Evolutionary conservation across 2,888 invertebrate genomes (phyloP).

Genomic region (Sesia bembeciformis): DNA sequence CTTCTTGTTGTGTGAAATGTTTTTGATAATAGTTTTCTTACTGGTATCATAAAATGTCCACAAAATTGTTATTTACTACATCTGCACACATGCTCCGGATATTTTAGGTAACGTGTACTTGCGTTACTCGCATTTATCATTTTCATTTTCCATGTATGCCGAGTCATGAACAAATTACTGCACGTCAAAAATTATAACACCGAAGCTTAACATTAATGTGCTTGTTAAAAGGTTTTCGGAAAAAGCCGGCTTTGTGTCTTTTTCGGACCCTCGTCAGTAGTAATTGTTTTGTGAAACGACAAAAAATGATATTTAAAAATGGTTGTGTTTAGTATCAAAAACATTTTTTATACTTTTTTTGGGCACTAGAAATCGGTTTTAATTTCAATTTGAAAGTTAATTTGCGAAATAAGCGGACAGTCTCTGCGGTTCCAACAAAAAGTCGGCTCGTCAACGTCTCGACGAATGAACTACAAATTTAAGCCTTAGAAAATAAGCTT

Average conservation of each 20-base stretch:
- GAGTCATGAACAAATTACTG: slow-evolving; percentile 19
- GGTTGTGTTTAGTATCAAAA: too few species aligned
- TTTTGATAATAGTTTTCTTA: slow-evolving; percentile 6
- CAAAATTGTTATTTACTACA: not conserved
- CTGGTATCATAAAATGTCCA: slow-evolving; percentile 1
- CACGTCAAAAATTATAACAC: slow-evolving; percentile 34
- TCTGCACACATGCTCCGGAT: not conserved
- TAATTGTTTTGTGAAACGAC: slow-evolving; percentile 38
- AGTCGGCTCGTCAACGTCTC: slow-evolving; percentile 32
- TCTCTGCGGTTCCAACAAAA: slow-evolving; percentile 11
- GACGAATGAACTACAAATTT: slow-evolving; percentile 57
- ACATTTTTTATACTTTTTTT: too few species aligned
- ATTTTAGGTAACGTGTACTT: not conserved
- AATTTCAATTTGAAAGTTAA: too few species aligned
- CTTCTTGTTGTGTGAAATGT: not conserved
- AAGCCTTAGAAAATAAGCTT: slow-evolving; percentile 63
- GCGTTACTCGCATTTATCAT: not conserved
- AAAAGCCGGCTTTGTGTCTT: slow-evolving; percentile 37
- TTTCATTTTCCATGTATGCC: not conserved
- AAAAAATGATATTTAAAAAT: not conserved
- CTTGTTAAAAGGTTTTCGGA: slow-evolving; percentile 45
- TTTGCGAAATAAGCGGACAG: too few species aligned
- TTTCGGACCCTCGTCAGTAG: slow-evolving; percentile 50
- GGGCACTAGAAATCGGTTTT: too few species aligned
- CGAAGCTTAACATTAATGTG: slow-evolving; percentile 35